Percentiles rank a stretch among this genome's conserved stretches.
These are phyloP conservation scores for Sinopyrophorus schimmeli DNA, from an alignment of 2,888 invertebrate genomes.

Conservation along the genomic window DNA sequence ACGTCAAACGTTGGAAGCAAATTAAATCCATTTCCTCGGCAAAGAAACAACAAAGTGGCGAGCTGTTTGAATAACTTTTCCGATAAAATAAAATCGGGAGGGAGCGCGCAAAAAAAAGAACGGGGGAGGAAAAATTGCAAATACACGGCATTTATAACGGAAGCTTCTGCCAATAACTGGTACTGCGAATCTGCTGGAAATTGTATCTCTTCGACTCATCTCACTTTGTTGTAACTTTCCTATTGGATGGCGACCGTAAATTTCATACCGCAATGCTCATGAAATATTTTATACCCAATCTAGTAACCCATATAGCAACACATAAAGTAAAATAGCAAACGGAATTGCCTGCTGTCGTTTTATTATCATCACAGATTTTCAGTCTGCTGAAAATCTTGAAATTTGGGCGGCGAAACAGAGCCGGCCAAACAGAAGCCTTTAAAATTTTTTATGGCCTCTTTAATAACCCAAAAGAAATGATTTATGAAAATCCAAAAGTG, in stretches of 20 bases:
- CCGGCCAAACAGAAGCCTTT: too few relatives aligned
- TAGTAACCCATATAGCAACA: constrained; percentile 42
- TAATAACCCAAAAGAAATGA: too few relatives aligned
- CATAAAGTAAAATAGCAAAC: constrained; percentile 43
- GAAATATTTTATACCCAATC: constrained; percentile 44
- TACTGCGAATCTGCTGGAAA: too few relatives aligned
- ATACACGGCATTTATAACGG: constrained; percentile 18
- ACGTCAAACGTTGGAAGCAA: constrained; percentile 28
- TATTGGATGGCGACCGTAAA: constrained; percentile 34
- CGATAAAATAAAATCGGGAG: too few relatives aligned
- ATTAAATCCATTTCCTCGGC: constrained; percentile 29
- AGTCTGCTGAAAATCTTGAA: too few relatives aligned
- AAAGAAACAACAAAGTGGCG: constrained; percentile 27
- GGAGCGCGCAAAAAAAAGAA: too few relatives aligned
- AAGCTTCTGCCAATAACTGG: constrained; percentile 19
- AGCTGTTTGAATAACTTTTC: constrained; percentile 17
- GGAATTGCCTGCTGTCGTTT: constrained; percentile 40
- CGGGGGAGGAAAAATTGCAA: constrained; percentile 12
- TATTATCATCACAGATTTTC: constrained; percentile 35
- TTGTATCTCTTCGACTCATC: constrained; percentile 28
- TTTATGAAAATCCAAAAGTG: too few relatives aligned
- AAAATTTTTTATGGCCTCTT: too few relatives aligned
- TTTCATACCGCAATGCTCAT: constrained; percentile 40
- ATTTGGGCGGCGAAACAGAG: too few relatives aligned
- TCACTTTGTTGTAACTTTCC: constrained; percentile 20